These are phyloP conservation scores for Corythoichthys haematopterus DNA, from an alignment of 2,113 vertebrate genomes.

Conservation along the genomic window DNA sequence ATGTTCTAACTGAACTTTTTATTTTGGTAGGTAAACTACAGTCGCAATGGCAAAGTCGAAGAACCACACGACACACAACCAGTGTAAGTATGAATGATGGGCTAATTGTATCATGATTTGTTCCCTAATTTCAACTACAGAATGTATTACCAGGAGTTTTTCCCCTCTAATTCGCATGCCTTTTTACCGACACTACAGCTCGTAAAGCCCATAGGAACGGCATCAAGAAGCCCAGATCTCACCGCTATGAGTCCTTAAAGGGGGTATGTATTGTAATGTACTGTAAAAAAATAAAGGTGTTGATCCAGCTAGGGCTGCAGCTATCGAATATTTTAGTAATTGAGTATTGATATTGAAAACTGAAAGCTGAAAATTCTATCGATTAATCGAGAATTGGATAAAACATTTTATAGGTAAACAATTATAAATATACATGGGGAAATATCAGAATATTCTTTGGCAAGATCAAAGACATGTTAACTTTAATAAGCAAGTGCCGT, in stretches of 20 bases:
- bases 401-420: no score
- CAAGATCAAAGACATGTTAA: no score
- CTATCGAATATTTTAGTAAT: no score
- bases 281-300: not conserved
- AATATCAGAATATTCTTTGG: no score
- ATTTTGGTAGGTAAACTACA: slow-evolving; percentile 37
- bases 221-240: slow-evolving; percentile 89
- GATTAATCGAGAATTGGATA: no score
- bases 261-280: slow-evolving; percentile 76
- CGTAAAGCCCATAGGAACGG: slow-evolving; percentile 97
- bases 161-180: not conserved
- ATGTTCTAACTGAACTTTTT: not conserved
- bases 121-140: not conserved
- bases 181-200: slow-evolving; percentile 61
- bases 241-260: slow-evolving; percentile 89
- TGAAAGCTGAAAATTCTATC: no score
- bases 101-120: not conserved
- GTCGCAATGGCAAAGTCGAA: slow-evolving; percentile 94
- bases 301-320: no score
- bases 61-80: slow-evolving; percentile 98
- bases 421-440: no score
- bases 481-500: no score
- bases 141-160: not conserved
- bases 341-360: no score
- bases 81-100: slow-evolving; percentile 79